Evolutionary conservation across 2,888 invertebrate species (phyloP), one percentile per base, ranked within the genome.

Genomic region (Scrobipalpa costella): DNA sequence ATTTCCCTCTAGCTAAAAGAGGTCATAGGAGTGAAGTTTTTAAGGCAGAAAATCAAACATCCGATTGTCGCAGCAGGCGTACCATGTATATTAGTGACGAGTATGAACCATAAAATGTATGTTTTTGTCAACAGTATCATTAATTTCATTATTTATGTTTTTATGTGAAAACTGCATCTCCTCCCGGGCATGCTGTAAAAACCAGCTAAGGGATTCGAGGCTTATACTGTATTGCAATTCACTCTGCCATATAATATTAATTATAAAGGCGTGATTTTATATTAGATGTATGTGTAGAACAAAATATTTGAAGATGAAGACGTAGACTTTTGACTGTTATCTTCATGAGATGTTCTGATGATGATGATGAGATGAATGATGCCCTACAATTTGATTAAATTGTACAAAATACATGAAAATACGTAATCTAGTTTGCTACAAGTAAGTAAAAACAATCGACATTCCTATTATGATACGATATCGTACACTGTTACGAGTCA

Each of bases 321-420:
- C 11, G 19, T 19, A 19, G 17, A 11, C 2, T 17, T 15, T 15
- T 49, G n/a, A 1, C 50, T 21, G 17, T 19, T 50, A 21, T 9
- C 11, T 17, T 11, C 19, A 11, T 50, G 47, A 8, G 50, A 17
- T 50, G 50, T n/a, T 40, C n/a, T 11, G n/a, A 9, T 7, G 38
- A 38, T 40, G 40, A 40, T n/a, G 40, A 40, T n/a, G 40, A 9
- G 40, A 50, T 50, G 50, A 50, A 11, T 50, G 50, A 50, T 50
- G 50, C 50, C 50, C 50, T 50, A 50, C 50, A 50, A 50, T 50
- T 50, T 50, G 19, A 50, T 3, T 50, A 11, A 49, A 40, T 21
- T 50, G 21, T 50, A 50, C 50, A 50, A 50, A 21, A 19, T 21
- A 11, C 50, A 9, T 2, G 7, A 21, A 8, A 19, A 17, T 7